Evolutionary conservation across 2,888 invertebrate genomes (phyloP), one percentile per base, ranked within the genome.

Genomic region (Tenthredo distinguenda): DNA sequence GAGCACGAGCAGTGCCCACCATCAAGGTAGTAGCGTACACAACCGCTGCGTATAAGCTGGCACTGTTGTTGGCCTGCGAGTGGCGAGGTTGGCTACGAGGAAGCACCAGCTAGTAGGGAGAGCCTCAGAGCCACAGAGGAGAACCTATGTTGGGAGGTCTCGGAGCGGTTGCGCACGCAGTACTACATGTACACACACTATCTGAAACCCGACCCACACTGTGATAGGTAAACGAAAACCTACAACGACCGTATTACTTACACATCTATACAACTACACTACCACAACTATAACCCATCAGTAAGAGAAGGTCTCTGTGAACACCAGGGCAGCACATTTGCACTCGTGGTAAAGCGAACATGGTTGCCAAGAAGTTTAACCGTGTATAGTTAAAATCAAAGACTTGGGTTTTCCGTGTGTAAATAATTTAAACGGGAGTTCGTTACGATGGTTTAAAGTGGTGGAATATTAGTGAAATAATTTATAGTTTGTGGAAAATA

Each of bases 81-180:
- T 37, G 58, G 40, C 31, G 72, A 37, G 81, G 47, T 82, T 84
- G 93, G 77, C 77, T 34, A 40, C 77, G 77, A 77, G 77, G 77
- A 55, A 77, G 77, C 50, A 77, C 50, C 77, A 40, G 55, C 47
- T 31, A 77, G 72, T 74, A 74, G 72, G 72, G 72, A 74, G 40
- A 74, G 72, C 50, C 50, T 47, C 37, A 50, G 43, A 74, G 68
- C 34, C 34, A 34, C 34, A 74, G 72, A 74, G 77, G 77, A 77
- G 77, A 77, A 77, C 77, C 77, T 77, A 77, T 77, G 77, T 77
- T 55, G 77, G 77, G 77, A 77, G 87, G 93, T 94, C 87, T 94
- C 94, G 50, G 94, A 94, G 92, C 94, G 94, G 91, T 94, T 94
- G 94, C 94, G 86, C 72, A 84, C 93, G 86, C 94, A 94, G 87